Percentiles rank a stretch among this genome's conserved stretches.
phyloP scores from a whole-genome alignment of 2,797 vertebrate species.

The Aeoliscus strigatus region DNA sequence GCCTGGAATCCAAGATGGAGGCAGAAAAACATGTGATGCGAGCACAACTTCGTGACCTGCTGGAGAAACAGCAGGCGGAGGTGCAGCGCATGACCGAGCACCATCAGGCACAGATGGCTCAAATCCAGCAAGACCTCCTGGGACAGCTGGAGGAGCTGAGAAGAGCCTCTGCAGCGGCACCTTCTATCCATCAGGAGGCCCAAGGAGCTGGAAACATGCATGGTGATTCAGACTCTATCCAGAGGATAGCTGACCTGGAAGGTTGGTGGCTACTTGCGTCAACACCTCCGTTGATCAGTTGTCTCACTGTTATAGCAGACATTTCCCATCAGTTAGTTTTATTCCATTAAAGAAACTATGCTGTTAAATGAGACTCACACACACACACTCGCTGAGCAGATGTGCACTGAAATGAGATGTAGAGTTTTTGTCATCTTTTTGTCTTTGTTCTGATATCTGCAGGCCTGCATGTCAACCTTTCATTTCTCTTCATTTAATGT shows the following conservation, averaged over 20 bases:
- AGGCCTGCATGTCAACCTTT: background rate
- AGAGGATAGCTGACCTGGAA: conserved; percentile 77
- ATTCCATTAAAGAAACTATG: too few relatives aligned
- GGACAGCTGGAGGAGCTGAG: conserved; percentile 71
- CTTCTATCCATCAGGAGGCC: conserved; percentile 27
- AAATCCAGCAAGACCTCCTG: conserved; percentile 73
- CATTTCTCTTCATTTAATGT: conserved; percentile 1
- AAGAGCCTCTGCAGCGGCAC: conserved; percentile 10
- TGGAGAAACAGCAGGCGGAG: conserved; percentile 85
- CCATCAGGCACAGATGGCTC: conserved; percentile 73
- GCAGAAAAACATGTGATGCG: conserved; percentile 91
- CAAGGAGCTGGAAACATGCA: background rate
- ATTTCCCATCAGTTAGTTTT: too few relatives aligned
- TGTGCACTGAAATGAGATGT: too few relatives aligned
- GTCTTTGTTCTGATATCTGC: background rate
- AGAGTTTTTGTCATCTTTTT: too few relatives aligned
- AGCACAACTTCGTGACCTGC: conserved; percentile 84
- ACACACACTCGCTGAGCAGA: too few relatives aligned
- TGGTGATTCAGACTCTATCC: conserved; percentile 43
- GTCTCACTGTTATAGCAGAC: too few relatives aligned
- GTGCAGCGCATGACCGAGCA: conserved; percentile 66
- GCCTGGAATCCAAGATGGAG: conserved; percentile 84
- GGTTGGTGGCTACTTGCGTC: too few relatives aligned
- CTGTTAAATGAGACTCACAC: too few relatives aligned
- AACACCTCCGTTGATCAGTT: too few relatives aligned